phyloP scores from a whole-genome alignment of 2,113 vertebrate species.

The Pyxicephalus adspersus region DNA sequence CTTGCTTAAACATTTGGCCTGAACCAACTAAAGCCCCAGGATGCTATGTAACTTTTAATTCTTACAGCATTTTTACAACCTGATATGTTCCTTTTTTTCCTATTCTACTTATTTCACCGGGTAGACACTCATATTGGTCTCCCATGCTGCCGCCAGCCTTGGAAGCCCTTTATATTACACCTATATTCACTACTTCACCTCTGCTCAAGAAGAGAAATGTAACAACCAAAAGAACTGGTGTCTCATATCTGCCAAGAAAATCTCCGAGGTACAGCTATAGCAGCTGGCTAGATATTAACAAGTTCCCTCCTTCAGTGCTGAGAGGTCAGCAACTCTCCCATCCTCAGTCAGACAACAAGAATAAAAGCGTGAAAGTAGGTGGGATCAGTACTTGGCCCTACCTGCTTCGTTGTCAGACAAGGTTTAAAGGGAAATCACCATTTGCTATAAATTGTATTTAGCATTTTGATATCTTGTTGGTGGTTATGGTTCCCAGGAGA shows the following conservation, averaged over 20 bases:
- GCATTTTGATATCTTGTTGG: neutral
- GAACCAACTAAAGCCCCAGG: neutral
- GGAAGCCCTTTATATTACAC: conserved; percentile 58
- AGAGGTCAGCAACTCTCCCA: conserved; percentile 35
- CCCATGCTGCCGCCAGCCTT: conserved; percentile 55
- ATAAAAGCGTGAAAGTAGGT: neutral
- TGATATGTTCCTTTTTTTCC: conserved; percentile 36
- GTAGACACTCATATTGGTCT: conserved; percentile 54
- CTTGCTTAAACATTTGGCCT: neutral
- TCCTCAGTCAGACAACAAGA: conserved; percentile 11
- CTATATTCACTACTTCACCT: conserved; percentile 57
- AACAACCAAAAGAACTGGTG: conserved; percentile 49
- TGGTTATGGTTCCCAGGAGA: neutral
- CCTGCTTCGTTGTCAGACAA: conserved; percentile 9
- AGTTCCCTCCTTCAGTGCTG: conserved; percentile 34
- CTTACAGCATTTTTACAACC: neutral
- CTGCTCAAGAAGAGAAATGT: conserved; percentile 55
- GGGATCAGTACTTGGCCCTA: neutral
- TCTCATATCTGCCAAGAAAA: conserved; percentile 51
- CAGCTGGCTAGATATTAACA: conserved; percentile 50
- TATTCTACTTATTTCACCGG: conserved; percentile 48
- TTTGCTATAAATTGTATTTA: neutral
- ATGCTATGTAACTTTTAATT: conserved; percentile 16
- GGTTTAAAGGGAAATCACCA: conserved; percentile 25
- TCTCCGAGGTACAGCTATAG: conserved; percentile 51